Conservation (phyloP, 2,113 vertebrate genomes). For the Conger conger region DNA sequence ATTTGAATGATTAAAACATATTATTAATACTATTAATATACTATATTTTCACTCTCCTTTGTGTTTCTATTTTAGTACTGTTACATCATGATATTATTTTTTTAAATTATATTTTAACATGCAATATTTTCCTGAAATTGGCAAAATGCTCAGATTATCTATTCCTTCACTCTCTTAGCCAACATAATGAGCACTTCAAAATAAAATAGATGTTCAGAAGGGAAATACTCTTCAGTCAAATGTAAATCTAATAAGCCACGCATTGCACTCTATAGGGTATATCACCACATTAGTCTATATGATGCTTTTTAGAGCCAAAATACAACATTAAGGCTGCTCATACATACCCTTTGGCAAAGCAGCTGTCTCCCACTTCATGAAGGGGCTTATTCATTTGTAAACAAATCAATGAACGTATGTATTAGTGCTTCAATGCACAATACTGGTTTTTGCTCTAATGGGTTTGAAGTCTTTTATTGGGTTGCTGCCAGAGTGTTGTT, state of each 20-base stretch:
- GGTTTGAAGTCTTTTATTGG: neutral
- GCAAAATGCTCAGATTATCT: neutral
- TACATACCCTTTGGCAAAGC: neutral
- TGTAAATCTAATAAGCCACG: neutral
- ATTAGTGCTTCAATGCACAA: neutral
- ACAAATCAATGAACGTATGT: neutral
- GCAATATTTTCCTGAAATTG: no score
- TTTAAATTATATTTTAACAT: no score
- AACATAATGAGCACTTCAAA: neutral
- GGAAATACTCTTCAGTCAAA: neutral
- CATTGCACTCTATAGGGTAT: neutral
- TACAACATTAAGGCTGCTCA: neutral
- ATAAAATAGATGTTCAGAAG: neutral
- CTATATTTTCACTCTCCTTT: neutral
- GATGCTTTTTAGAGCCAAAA: neutral
- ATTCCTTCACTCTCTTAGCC: neutral
- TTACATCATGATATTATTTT: neutral
- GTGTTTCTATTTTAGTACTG: neutral
- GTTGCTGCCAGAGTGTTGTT: neutral
- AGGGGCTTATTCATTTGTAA: neutral
- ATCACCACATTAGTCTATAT: neutral
- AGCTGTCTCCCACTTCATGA: neutral
- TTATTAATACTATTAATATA: neutral
- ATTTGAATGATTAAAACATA: neutral
- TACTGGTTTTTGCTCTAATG: neutral